phyloP scores from a whole-genome alignment of 2,888 invertebrate species.

The Trissolcus japonicus region DNA sequence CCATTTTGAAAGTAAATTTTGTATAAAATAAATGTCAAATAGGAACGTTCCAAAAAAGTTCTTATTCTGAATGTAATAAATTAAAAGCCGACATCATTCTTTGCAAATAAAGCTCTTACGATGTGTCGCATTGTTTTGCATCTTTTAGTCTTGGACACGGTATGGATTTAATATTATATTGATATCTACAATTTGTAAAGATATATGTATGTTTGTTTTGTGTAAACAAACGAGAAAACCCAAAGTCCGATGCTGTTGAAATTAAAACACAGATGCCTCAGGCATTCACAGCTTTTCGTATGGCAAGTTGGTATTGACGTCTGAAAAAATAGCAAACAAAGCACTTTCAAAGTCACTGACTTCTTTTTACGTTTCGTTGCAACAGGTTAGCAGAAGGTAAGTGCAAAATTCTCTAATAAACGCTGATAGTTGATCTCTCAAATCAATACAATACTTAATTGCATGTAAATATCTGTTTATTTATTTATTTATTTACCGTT shows the following conservation, averaged over 20 bases:
- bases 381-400: constrained; percentile 26
- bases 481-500: too few species aligned
- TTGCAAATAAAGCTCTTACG: constrained; percentile 31
- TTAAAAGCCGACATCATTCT: constrained; percentile 45
- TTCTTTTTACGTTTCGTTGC: constrained; percentile 42
- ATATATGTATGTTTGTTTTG: constrained; percentile 54
- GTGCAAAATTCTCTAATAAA: constrained; percentile 18
- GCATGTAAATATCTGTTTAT: too few species aligned
- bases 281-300: constrained; percentile 91
- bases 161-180: constrained; percentile 12
- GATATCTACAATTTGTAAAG: constrained; percentile 11
- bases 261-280: constrained; percentile 78
- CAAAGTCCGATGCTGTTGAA: constrained; percentile 74
- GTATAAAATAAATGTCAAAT: constrained; percentile 35
- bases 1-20: not conserved
- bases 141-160: constrained; percentile 13
- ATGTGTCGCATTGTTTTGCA: constrained; percentile 15
- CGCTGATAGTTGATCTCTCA: constrained; percentile 20
- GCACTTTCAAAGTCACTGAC: constrained; percentile 67
- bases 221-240: constrained; percentile 54
- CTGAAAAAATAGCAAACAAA: constrained; percentile 80
- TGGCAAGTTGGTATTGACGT: constrained; percentile 93
- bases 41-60: constrained; percentile 26
- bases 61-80: constrained; percentile 4
- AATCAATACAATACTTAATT: too few species aligned